These are phyloP conservation scores for Sander vitreus DNA, from an alignment of 2,113 vertebrate genomes.

Conservation along the genomic window DNA sequence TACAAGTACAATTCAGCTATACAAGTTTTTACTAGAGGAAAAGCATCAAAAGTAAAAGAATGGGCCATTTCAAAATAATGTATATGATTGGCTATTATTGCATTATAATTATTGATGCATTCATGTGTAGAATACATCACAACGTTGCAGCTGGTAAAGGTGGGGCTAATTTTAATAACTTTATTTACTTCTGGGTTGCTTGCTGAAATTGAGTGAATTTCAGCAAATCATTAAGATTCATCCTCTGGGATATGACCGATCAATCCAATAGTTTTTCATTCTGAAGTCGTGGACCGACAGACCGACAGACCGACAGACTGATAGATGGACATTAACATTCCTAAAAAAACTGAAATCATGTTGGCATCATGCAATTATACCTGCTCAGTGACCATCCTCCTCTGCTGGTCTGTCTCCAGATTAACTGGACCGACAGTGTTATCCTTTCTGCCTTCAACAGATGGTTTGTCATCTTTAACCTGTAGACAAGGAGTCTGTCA, in stretches of 20 bases:
- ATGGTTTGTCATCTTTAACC: constrained; percentile 59
- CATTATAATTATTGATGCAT: not conserved
- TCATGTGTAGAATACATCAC: not conserved
- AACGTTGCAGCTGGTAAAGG: not conserved
- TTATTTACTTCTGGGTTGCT: not conserved
- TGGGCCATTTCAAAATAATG: no score
- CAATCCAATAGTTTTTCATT: not conserved
- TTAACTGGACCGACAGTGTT: constrained; percentile 22
- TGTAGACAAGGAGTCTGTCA: constrained; percentile 23
- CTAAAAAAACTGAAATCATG: not conserved
- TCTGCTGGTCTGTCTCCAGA: constrained; percentile 74
- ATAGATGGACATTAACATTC: not conserved
- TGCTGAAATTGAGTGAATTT: not conserved
- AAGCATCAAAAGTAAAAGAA: not conserved
- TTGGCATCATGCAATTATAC: constrained; percentile 52
- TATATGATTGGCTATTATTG: not conserved
- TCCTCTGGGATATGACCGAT: not conserved
- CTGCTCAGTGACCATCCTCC: constrained; percentile 85
- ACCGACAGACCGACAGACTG: no score
- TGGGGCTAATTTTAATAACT: not conserved
- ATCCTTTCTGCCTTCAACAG: constrained; percentile 45
- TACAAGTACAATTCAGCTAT: no score
- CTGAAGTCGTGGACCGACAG: not conserved
- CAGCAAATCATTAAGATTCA: not conserved
- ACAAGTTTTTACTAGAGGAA: not conserved